These are phyloP conservation scores for Rhipidura dahli DNA, from an alignment of 2,113 vertebrate species.

Conservation along the genomic window DNA sequence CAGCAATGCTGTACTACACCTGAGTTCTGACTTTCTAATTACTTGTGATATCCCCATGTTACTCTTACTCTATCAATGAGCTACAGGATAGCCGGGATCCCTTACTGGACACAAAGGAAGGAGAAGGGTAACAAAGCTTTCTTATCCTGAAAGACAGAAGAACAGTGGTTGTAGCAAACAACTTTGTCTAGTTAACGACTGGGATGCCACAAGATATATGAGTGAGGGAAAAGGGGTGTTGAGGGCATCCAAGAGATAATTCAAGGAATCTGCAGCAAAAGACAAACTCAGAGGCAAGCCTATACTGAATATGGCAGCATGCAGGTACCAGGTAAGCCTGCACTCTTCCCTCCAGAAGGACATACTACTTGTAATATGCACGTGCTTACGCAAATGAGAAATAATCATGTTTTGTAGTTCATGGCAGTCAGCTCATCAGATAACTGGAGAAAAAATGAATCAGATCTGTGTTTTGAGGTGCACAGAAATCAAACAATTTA, in stretches of 20 bases:
- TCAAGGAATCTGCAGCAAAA: not conserved
- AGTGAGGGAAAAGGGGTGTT: not conserved
- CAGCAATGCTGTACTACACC: not conserved
- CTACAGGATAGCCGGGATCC: not conserved
- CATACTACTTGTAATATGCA: not conserved
- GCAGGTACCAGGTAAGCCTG: not conserved
- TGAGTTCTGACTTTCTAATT: not conserved
- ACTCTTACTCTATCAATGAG: not conserved
- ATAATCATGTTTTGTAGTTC: not conserved
- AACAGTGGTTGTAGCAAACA: not conserved
- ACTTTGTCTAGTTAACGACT: not conserved
- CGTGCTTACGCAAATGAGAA: not conserved
- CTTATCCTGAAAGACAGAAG: not conserved
- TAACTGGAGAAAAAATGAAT: not conserved
- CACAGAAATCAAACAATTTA: not conserved
- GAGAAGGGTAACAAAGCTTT: not conserved
- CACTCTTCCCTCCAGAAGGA: not conserved
- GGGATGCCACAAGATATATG: not conserved
- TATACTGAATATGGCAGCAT: not conserved
- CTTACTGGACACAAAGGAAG: accelerated
- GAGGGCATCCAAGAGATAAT: not conserved
- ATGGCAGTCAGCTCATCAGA: accelerated
- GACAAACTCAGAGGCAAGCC: not conserved
- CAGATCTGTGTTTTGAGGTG: not conserved
- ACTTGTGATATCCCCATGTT: not conserved